phyloP scores from a whole-genome alignment of 2,888 invertebrate genomes.

The Callyntrura guangdongensis region DNA sequence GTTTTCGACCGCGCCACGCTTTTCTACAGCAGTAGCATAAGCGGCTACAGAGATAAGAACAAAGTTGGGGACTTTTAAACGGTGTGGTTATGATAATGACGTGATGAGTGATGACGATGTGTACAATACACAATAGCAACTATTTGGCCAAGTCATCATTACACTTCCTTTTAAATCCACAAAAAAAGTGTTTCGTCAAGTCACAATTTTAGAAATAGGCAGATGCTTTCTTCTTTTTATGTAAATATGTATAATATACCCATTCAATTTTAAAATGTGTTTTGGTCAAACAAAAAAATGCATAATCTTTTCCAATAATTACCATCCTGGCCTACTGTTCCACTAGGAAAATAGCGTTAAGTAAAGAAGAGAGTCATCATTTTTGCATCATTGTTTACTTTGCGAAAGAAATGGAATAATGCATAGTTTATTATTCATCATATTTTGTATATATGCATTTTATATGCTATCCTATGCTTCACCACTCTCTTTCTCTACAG shows the following conservation, averaged over 20 bases:
- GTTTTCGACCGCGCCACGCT: not conserved
- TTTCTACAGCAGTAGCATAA: not conserved
- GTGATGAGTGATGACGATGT: not conserved
- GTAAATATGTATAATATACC: slow-evolving; percentile 21
- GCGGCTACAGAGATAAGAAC: not conserved
- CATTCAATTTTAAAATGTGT: slow-evolving; percentile 4
- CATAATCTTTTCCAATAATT: slow-evolving; percentile 53
- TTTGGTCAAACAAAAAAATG: slow-evolving; percentile 52
- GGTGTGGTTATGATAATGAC: not conserved
- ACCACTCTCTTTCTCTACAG: not conserved
- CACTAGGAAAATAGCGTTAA: slow-evolving; percentile 61
- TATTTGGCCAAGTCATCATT: not conserved
- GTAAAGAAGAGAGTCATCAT: slow-evolving; percentile 24
- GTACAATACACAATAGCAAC: not conserved
- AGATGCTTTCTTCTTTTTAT: slow-evolving; percentile 47
- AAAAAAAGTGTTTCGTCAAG: not conserved
- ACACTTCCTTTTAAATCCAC: slow-evolving; percentile 2
- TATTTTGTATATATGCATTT: not conserved
- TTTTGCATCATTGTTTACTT: slow-evolving; percentile 7
- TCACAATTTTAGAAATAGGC: not conserved
- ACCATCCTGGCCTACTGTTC: slow-evolving; percentile 71
- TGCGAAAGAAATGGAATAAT: not conserved
- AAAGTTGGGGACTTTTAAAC: too few species aligned
- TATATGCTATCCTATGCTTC: not conserved
- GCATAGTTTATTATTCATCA: not conserved